Conservation (phyloP, 2,113 vertebrate genomes). For the Notothenia rossii region DNA sequence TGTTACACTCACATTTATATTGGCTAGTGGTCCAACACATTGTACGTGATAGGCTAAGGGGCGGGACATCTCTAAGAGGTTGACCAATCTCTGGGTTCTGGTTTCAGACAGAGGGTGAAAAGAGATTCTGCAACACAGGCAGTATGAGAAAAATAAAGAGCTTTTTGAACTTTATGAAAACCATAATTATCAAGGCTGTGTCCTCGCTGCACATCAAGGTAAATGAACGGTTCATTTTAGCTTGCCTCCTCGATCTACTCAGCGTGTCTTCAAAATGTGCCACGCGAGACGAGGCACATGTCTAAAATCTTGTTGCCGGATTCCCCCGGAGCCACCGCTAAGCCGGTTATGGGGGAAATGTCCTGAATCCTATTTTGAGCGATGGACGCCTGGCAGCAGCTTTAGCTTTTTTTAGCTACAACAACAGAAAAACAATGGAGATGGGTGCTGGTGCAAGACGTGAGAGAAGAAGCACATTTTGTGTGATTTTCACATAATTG, state of each 20-base stretch:
- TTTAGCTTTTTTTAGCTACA: background rate
- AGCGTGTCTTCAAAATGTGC: constrained; percentile 30
- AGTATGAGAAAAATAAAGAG: too few relatives aligned
- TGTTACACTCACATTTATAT: too few relatives aligned
- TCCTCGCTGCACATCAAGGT: constrained; percentile 42
- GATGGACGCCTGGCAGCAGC: constrained; percentile 3
- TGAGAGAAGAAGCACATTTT: background rate
- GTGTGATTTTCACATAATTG: background rate
- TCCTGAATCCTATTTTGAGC: constrained; percentile 48
- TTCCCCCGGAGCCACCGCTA: constrained; percentile 9
- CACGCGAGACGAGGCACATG: constrained; percentile 20
- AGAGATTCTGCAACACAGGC: too few relatives aligned
- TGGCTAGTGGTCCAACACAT: too few relatives aligned
- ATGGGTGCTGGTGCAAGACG: background rate
- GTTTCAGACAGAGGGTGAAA: too few relatives aligned
- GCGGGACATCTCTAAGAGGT: too few relatives aligned
- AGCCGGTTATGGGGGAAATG: constrained; percentile 37
- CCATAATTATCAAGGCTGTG: constrained; percentile 61
- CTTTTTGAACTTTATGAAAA: constrained; percentile 34
- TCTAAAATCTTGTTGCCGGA: constrained; percentile 7
- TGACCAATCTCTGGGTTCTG: too few relatives aligned
- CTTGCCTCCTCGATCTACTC: constrained; percentile 37
- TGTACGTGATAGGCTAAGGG: too few relatives aligned
- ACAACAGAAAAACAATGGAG: background rate
- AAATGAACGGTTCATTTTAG: constrained; percentile 36